These are phyloP conservation scores for Mesorhabditis sp. DNA, from an alignment of 2,888 invertebrate genomes.

Conservation along the genomic window DNA sequence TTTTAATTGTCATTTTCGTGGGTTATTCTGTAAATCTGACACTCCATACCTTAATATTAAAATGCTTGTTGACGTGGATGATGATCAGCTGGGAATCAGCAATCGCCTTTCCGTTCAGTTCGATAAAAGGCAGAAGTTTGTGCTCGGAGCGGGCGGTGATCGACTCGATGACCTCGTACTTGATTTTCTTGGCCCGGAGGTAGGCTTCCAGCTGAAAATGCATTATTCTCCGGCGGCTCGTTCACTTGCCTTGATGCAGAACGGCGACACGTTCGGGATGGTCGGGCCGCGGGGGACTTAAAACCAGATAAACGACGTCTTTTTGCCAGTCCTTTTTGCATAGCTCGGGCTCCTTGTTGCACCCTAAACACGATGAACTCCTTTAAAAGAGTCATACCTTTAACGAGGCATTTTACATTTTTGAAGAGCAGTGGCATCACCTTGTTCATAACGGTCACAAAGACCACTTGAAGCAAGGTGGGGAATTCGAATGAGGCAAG, in stretches of 20 bases:
- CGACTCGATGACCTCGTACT: background rate
- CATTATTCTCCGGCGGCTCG: no score
- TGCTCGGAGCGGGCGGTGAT: background rate
- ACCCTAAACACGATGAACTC: background rate
- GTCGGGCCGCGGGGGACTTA: background rate
- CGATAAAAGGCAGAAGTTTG: slow-evolving; percentile 2
- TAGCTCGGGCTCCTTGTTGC: background rate
- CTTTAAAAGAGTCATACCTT: background rate
- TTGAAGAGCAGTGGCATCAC: background rate
- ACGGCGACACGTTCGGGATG: background rate
- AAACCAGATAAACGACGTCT: background rate
- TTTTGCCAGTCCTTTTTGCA: slow-evolving; percentile 1
- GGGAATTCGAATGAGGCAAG: background rate
- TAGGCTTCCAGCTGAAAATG: background rate
- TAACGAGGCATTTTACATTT: background rate
- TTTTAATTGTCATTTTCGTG: no score
- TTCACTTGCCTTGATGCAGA: background rate
- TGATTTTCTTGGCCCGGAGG: background rate
- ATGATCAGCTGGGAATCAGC: slow-evolving; percentile 1
- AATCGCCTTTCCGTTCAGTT: background rate
- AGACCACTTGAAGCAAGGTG: background rate
- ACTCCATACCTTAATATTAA: background rate
- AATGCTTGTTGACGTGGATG: background rate
- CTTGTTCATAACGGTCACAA: background rate
- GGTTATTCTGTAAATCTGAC: no score